Percentiles rank a stretch among this genome's conserved stretches.
These are phyloP conservation scores for Tineola bisselliella DNA, from an alignment of 2,888 invertebrate genomes.

Conservation along the genomic window DNA sequence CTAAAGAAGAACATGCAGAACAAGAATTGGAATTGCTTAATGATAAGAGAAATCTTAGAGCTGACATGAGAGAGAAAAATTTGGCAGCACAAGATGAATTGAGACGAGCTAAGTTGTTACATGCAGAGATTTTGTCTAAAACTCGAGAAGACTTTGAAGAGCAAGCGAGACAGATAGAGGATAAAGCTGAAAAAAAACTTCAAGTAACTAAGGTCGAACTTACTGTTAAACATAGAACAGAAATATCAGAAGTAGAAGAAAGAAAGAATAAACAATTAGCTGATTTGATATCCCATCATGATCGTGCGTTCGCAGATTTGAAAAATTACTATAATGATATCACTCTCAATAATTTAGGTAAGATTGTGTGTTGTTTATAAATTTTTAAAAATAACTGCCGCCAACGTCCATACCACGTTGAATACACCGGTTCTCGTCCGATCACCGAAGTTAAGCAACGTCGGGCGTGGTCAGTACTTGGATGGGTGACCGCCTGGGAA, in stretches of 20 bases:
- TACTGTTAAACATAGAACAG: slow-evolving; percentile 78
- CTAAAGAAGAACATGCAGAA: slow-evolving; percentile 82
- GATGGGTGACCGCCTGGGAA: slow-evolving; percentile 27
- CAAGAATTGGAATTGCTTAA: slow-evolving; percentile 81
- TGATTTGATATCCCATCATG: slow-evolving; percentile 83
- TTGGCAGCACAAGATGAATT: slow-evolving; percentile 77
- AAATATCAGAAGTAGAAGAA: slow-evolving; percentile 90
- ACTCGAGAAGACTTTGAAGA: slow-evolving; percentile 61
- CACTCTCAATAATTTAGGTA: slow-evolving; percentile 88
- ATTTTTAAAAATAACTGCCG: slow-evolving; percentile 10
- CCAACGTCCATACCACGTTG: slow-evolving; percentile 35
- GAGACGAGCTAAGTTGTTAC: slow-evolving; percentile 74
- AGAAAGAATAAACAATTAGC: slow-evolving; percentile 89
- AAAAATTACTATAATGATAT: slow-evolving; percentile 97
- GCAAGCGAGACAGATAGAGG: slow-evolving; percentile 59
- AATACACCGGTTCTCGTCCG: slow-evolving; percentile 31
- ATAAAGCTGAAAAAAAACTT: slow-evolving; percentile 78
- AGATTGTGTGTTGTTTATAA: slow-evolving; percentile 17
- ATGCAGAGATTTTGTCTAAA: slow-evolving; percentile 79
- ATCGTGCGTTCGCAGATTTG: slow-evolving; percentile 86
- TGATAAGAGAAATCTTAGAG: slow-evolving; percentile 76
- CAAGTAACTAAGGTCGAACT: slow-evolving; percentile 75
- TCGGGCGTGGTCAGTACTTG: slow-evolving; percentile 26
- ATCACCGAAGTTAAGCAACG: slow-evolving; percentile 27
- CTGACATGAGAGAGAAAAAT: slow-evolving; percentile 74